These are phyloP conservation scores for Syngnathus acus DNA, from an alignment of 2,797 vertebrate species.

Conservation along the genomic window DNA sequence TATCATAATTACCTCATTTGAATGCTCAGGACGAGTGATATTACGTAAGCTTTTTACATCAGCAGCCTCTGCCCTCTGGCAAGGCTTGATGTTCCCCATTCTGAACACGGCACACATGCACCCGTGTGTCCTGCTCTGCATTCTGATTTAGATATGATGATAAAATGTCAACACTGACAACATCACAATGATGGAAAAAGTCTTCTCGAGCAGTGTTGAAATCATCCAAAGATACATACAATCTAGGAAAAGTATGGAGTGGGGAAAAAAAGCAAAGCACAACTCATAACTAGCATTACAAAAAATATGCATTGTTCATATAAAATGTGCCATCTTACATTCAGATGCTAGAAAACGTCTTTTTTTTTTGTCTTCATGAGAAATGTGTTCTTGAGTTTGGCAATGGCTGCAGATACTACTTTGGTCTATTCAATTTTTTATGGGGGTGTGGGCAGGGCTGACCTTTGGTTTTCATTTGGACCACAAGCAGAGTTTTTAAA, in stretches of 20 bases:
- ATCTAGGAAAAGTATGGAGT: background rate
- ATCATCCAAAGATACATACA: background rate
- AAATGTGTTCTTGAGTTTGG: constrained; percentile 8
- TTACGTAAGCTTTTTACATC: constrained; percentile 67
- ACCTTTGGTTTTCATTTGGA: constrained; percentile 50
- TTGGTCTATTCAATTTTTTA: constrained; percentile 36
- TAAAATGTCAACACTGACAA: constrained; percentile 10
- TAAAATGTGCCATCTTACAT: background rate
- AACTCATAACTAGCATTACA: too few relatives aligned
- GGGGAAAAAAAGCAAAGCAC: too few relatives aligned
- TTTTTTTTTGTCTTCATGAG: background rate
- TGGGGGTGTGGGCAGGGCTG: constrained; percentile 27
- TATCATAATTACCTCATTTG: constrained; percentile 25
- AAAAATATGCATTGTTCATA: too few relatives aligned
- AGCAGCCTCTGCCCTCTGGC: constrained; percentile 43
- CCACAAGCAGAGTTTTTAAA: constrained; percentile 39
- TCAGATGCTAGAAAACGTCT: background rate
- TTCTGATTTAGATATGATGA: constrained; percentile 16
- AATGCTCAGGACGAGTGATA: constrained; percentile 35
- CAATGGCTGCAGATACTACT: constrained; percentile 11
- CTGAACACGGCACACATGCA: constrained; percentile 29
- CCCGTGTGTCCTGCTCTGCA: constrained; percentile 16
- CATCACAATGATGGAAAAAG: background rate
- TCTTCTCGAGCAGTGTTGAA: background rate
- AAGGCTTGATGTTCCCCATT: constrained; percentile 30